Evolutionary conservation across 2,888 invertebrate genomes (phyloP), one percentile per base, ranked within the genome.

Genomic region (Hoplodrina ambigua): DNA sequence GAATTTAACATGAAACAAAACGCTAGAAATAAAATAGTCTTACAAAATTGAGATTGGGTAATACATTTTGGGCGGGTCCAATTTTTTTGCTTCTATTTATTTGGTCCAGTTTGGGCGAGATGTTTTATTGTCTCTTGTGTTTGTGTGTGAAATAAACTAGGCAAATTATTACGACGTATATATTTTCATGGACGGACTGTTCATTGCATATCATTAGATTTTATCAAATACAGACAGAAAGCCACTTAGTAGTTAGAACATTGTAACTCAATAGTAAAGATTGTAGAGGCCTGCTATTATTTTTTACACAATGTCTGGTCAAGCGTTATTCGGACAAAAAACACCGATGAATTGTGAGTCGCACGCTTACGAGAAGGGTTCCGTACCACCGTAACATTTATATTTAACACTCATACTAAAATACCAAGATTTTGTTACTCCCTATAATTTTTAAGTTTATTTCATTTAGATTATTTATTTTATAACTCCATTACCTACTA

Each of bases 1-100:
- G 52, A 72, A 72, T 84, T 77, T 71, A 77, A 75, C 74, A 82
- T 75, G 82, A 82, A 82, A 84, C 82, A 81, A 84, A 84, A 82
- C 61, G 63, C 65, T 73, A 62, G 52, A 74, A 76, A 84, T 69
- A 81, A 81, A 82, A 82, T 65, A 63, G 73, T 62, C 66, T 69
- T 58, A 63, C 72, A 66, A 84, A 82, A 82, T 81, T 72, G 76
- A 75, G 82, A 84, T 81, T 76, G 84, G 75, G 79, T 76, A 70
- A 79, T 82, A 84, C 66, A 83, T 83, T 83, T 70, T 66, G 69
- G 62, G 64, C 25, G 20, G 61, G 37, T 69, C 78, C 53, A 25
- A 60, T 66, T 71, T 81, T 82, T 83, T 72, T 67, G 61, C 60
- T 53, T n/a, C 56, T 68, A 74, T 70, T 75, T 72, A 78, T 69